A percentile compares a stretch with the other conserved stretches of the same genome.
Conservation (phyloP, 2,113 vertebrate genomes). For the Bungarus multicinctus region DNA sequence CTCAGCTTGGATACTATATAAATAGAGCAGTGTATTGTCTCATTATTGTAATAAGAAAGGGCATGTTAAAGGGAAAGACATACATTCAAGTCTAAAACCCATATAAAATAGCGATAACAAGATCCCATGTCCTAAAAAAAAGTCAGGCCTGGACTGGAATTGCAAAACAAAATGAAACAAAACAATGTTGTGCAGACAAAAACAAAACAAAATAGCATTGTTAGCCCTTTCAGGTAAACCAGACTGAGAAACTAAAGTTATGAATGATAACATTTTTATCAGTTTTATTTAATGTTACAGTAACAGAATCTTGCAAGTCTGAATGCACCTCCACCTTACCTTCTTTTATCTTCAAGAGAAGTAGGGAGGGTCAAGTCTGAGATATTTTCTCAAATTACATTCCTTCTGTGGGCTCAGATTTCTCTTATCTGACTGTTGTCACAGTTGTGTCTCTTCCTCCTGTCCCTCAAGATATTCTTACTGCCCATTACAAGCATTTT, state of each 20-base stretch:
- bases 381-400: neutral
- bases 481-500: neutral
- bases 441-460: neutral
- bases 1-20: neutral
- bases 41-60: neutral
- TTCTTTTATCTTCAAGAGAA: neutral
- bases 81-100: neutral
- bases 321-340: neutral
- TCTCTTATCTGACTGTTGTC: neutral
- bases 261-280: neutral
- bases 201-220: neutral
- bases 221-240: neutral
- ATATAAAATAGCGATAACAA: neutral
- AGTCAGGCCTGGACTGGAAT: neutral
- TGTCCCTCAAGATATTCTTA: neutral
- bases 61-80: neutral
- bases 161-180: neutral
- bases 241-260: neutral
- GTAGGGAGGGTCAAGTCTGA: neutral
- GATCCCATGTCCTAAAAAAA: neutral
- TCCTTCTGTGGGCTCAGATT: too few relatives aligned
- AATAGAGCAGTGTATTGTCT: neutral
- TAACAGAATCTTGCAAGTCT: neutral
- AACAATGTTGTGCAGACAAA: neutral
- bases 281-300: neutral